Conservation (phyloP, 1,140 invertebrate genomes). For the Neodiprion virginianus region DNA sequence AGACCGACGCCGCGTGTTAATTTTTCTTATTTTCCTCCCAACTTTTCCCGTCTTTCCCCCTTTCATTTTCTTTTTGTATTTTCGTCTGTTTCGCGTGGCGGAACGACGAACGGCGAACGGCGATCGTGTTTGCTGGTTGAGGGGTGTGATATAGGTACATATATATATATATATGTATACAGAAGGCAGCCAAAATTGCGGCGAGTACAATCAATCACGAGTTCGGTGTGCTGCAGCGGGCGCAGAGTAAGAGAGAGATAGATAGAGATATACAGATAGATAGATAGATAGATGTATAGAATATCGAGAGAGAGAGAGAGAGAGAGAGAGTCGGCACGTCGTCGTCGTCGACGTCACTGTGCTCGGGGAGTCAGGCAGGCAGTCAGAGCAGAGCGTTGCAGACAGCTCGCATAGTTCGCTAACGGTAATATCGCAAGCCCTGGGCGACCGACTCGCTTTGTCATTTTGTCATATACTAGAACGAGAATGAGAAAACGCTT, state of each 20-base stretch:
- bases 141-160: no score
- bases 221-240: background rate
- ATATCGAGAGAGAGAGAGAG: slow-evolving; percentile 17
- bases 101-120: no score
- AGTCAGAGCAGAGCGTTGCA: background rate
- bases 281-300: background rate
- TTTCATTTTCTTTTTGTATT: no score
- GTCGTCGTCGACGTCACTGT: no score
- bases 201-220: background rate
- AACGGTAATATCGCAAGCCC: slow-evolving; percentile 2
- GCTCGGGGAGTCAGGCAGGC: background rate
- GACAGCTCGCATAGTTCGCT: background rate
- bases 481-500: background rate
- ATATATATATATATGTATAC: no score
- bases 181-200: background rate
- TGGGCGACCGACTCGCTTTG: background rate
- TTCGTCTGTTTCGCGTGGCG: slow-evolving; percentile 3
- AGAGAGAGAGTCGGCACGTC: slow-evolving; percentile 15
- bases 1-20: slow-evolving; percentile 59
- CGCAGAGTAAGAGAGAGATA: background rate
- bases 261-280: background rate
- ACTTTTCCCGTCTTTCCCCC: slow-evolving; percentile 12
- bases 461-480: background rate
- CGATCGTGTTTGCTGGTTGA: no score
- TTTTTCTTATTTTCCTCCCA: slow-evolving; percentile 49